phyloP scores from a whole-genome alignment of 2,797 vertebrate species.

The Taeniopygia guttata region DNA sequence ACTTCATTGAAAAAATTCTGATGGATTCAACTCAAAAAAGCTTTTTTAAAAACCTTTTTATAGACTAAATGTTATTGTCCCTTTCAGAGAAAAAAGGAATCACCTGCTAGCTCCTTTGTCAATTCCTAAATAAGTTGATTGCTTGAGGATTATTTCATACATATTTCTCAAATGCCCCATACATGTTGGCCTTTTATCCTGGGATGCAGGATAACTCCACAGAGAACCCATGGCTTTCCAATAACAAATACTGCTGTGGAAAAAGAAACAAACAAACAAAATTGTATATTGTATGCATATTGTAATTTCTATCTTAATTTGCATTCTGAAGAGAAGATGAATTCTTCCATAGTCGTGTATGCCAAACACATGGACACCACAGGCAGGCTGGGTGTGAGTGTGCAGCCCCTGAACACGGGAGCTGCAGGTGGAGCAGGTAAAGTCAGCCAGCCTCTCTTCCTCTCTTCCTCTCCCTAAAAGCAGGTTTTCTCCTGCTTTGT shows the following conservation, averaged over 20 bases:
- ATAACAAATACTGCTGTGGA: not conserved
- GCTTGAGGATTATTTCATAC: not conserved
- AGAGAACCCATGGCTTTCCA: not conserved
- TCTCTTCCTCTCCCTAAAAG: not conserved
- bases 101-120: not conserved
- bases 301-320: not conserved
- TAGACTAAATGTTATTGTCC: not conserved
- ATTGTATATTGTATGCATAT: too few relatives aligned
- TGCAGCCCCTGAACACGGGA: rapidly evolving
- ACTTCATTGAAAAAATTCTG: not conserved
- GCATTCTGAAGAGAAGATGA: not conserved
- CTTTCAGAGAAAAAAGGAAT: slow-evolving; percentile 1
- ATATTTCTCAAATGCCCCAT: not conserved
- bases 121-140: slow-evolving; percentile 21
- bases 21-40: not conserved
- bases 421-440: not conserved
- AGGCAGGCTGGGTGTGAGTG: not conserved
- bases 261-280: not conserved
- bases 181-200: not conserved
- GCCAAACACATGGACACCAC: rapidly evolving
- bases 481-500: not conserved
- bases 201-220: not conserved
- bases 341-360: not conserved
- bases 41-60: not conserved
- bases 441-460: not conserved